Conservation (phyloP, 2,113 vertebrate species). For the Isurus oxyrinchus region DNA sequence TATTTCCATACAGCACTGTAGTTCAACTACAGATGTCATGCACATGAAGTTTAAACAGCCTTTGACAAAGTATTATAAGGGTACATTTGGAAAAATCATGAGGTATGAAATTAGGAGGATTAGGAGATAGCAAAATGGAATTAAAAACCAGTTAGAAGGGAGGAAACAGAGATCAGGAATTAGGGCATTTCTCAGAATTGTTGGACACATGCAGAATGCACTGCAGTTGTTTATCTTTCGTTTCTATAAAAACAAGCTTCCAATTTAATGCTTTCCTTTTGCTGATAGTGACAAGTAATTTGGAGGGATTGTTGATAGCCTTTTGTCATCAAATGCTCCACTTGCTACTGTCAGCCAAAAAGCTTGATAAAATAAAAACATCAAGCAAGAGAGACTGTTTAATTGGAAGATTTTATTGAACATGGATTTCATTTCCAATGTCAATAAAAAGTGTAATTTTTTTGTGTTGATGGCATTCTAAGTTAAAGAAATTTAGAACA, state of each 20-base stretch:
- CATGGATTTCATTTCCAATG: neutral
- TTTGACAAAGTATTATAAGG: neutral
- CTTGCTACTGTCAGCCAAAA: neutral
- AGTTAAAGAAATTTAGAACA: neutral
- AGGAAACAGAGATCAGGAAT: neutral
- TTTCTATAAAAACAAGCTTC: neutral
- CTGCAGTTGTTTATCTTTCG: neutral
- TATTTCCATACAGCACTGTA: neutral
- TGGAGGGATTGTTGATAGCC: slow-evolving; percentile 1
- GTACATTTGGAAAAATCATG: neutral
- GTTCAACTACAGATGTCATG: neutral
- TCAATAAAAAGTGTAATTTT: neutral
- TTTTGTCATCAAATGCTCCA: neutral
- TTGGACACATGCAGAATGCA: neutral
- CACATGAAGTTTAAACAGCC: neutral
- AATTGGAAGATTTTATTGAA: slow-evolving; percentile 9
- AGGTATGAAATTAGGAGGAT: neutral
- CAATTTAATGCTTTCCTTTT: neutral
- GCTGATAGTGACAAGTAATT: slow-evolving; percentile 13
- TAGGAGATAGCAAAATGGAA: neutral
- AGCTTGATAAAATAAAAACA: neutral
- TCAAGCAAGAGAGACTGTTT: neutral
- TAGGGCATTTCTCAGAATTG: neutral
- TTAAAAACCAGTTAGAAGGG: neutral
- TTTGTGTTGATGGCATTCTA: neutral